Conservation (phyloP, 2,888 invertebrate species). For the Bembecia ichneumoniformis region DNA sequence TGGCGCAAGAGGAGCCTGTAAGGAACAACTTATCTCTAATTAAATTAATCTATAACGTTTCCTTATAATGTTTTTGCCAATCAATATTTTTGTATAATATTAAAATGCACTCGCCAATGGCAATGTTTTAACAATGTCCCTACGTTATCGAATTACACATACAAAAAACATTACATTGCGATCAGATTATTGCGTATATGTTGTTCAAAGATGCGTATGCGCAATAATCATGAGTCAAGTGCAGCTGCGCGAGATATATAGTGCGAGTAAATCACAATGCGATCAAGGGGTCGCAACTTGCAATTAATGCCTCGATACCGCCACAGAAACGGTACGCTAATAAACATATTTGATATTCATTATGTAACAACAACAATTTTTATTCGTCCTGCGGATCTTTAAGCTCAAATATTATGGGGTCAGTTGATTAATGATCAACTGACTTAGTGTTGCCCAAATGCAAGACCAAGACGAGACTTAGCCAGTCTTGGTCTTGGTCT, state of each 20-base stretch:
- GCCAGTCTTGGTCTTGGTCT: too few relatives aligned
- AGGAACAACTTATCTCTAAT: too few relatives aligned
- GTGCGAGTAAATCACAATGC: conserved; percentile 55
- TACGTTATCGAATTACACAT: not conserved
- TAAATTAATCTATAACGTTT: too few relatives aligned
- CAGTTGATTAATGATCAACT: too few relatives aligned
- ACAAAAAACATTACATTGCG: conserved; percentile 5
- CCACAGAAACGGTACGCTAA: not conserved
- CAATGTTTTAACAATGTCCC: not conserved
- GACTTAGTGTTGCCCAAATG: too few relatives aligned
- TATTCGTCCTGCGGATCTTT: too few relatives aligned
- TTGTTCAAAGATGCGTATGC: conserved; percentile 15
- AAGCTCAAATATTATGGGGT: too few relatives aligned
- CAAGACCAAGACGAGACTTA: too few relatives aligned
- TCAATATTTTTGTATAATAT: too few relatives aligned
- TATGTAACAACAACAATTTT: too few relatives aligned
- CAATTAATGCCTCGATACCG: not conserved
- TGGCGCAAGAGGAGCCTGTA: too few relatives aligned
- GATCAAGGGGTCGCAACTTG: conserved; percentile 6
- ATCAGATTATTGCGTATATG: conserved; percentile 10
- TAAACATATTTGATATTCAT: not conserved
- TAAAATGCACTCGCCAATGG: not conserved
- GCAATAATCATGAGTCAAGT: conserved; percentile 44
- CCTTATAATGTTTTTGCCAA: too few relatives aligned
- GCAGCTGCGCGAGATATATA: conserved; percentile 52